These are phyloP conservation scores for Lates japonicus DNA, from an alignment of 2,797 vertebrate genomes.

Conservation along the genomic window DNA sequence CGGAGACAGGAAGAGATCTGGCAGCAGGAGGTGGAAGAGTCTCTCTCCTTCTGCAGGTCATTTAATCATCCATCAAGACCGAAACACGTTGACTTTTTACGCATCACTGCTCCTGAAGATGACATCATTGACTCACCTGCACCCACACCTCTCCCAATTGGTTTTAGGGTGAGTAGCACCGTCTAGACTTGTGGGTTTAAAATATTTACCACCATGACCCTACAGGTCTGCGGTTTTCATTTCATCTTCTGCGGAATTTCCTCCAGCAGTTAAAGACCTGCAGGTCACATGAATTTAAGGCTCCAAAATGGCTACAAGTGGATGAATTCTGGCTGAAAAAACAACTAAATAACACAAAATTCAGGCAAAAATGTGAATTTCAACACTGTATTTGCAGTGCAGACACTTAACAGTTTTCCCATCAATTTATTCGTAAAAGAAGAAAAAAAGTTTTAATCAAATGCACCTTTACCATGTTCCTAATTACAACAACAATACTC, in stretches of 20 bases:
- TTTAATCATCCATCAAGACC: slow-evolving; percentile 74
- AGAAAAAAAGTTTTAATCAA: neutral
- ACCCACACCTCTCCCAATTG: slow-evolving; percentile 36
- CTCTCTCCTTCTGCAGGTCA: slow-evolving; percentile 65
- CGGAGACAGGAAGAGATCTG: slow-evolving; percentile 74
- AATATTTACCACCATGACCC: neutral
- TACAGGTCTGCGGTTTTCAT: neutral
- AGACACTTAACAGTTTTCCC: neutral
- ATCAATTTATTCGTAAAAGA: too few relatives aligned
- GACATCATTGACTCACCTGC: slow-evolving; percentile 62
- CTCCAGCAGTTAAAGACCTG: too few relatives aligned
- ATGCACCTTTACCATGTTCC: neutral
- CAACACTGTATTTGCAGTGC: neutral
- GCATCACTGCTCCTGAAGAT: slow-evolving; percentile 75
- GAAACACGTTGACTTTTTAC: slow-evolving; percentile 74
- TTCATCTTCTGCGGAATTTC: neutral
- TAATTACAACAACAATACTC: neutral
- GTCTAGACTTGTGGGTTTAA: neutral
- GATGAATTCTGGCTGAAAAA: too few relatives aligned
- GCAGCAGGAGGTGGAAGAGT: slow-evolving; percentile 79
- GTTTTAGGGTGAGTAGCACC: slow-evolving; percentile 70
- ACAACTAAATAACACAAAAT: neutral
- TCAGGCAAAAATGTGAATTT: neutral
- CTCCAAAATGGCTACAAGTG: too few relatives aligned
- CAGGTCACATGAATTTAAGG: neutral